phyloP scores from a whole-genome alignment of 2,113 vertebrate genomes.

The Muntiacus muntjak region DNA sequence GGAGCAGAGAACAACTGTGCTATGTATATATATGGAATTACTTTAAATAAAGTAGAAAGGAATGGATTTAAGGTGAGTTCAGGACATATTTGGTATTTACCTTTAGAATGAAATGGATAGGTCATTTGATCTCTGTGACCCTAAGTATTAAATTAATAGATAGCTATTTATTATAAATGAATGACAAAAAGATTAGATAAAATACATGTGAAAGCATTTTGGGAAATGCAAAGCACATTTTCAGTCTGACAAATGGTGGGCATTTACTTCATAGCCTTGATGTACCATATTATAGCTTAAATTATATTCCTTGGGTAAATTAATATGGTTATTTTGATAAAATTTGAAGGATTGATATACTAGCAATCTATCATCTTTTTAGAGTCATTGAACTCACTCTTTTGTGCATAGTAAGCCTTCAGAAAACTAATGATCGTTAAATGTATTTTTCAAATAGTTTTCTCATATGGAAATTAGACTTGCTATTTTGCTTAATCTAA shows the following conservation, averaged over 20 bases:
- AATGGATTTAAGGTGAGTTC: not conserved
- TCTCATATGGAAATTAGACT: not conserved
- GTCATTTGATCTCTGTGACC: not conserved
- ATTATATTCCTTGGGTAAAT: not conserved
- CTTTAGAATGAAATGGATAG: conserved; percentile 9
- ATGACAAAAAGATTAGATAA: not conserved
- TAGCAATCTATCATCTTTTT: not conserved
- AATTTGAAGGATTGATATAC: not conserved
- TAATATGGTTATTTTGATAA: not conserved
- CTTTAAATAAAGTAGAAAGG: not conserved
- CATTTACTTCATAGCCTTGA: not conserved
- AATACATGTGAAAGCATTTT: conserved; percentile 25
- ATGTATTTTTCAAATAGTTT: not conserved
- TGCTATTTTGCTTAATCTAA: not conserved
- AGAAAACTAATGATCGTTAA: not conserved
- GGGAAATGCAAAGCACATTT: conserved; percentile 7
- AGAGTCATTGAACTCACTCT: not conserved
- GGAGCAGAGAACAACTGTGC: not conserved
- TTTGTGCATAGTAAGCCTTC: not conserved
- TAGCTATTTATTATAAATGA: not conserved
- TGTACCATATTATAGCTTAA: not conserved
- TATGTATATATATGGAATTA: not conserved
- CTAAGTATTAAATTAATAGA: not conserved
- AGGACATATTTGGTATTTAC: not conserved
- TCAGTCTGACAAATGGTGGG: not conserved